Evolutionary conservation across 2,113 vertebrate genomes (phyloP).

Genomic region (Grammomys dolichurus): DNA sequence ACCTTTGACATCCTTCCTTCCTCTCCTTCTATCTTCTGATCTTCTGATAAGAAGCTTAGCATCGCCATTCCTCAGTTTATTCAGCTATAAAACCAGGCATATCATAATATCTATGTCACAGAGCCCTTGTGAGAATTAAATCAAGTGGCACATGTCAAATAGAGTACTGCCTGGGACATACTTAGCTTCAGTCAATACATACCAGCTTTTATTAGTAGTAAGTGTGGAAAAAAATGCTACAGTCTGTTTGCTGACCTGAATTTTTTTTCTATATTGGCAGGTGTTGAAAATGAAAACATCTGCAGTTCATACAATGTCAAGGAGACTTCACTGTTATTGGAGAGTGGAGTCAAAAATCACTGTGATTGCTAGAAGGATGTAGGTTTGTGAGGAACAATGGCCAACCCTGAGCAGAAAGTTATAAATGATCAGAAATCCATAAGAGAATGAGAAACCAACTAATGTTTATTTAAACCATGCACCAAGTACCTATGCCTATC

Average conservation of each 20-base stretch:
- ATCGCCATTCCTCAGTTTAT: conserved; percentile 42
- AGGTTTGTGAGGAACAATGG: not conserved
- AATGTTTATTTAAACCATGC: not conserved
- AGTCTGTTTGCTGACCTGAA: conserved; percentile 43
- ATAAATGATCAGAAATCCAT: not conserved
- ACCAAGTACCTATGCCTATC: not conserved
- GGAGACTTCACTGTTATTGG: not conserved
- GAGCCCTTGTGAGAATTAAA: conserved; percentile 40
- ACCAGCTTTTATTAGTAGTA: conserved; percentile 50
- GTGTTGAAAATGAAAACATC: conserved; percentile 40
- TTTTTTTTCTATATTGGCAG: conserved; percentile 42
- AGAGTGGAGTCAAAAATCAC: not conserved
- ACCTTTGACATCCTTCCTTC: not conserved
- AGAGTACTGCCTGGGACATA: not conserved
- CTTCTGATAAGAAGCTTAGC: not conserved
- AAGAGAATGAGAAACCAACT: not conserved
- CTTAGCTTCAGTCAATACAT: conserved; percentile 26
- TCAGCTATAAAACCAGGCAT: conserved; percentile 63
- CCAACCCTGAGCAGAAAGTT: not conserved
- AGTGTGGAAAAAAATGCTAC: not conserved
- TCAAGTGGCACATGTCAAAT: conserved; percentile 15
- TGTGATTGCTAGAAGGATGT: not conserved
- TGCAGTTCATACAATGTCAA: not conserved
- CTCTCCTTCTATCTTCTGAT: not conserved
- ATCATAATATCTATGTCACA: not conserved